Percentiles rank a stretch among this genome's conserved stretches.
Evolutionary conservation across 1,140 invertebrate species (phyloP).

Genomic region (Neelides sp.): DNA sequence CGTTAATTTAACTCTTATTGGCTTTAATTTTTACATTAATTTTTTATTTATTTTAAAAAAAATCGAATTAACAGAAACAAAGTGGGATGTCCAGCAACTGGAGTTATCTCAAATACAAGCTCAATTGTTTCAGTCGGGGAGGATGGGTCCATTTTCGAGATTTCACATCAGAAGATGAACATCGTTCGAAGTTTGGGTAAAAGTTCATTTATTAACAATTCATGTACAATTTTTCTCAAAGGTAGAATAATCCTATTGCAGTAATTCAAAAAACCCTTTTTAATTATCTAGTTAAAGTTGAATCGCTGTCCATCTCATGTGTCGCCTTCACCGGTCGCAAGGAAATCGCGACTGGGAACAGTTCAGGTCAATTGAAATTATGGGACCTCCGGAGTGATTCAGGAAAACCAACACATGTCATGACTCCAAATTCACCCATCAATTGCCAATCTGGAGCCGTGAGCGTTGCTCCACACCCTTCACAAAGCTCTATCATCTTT

Average conservation of each 20-base stretch:
- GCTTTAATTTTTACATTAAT: no score
- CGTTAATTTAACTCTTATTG: no score
- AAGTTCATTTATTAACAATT: neutral
- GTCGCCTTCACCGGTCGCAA: constrained; percentile 2
- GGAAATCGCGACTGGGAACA: constrained; percentile 24
- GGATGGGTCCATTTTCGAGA: constrained; percentile 26
- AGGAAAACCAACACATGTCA: constrained; percentile 4
- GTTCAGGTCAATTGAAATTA: constrained; percentile 23
- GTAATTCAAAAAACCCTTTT: neutral
- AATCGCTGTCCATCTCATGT: constrained; percentile 19
- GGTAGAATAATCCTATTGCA: neutral
- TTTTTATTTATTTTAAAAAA: no score
- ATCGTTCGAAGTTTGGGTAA: constrained; percentile 14
- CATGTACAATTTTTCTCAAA: neutral
- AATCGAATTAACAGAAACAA: no score
- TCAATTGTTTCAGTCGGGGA: constrained; percentile 20
- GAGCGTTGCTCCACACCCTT: constrained; percentile 25
- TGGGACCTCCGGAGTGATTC: constrained; percentile 20
- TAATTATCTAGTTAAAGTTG: constrained; percentile 12
- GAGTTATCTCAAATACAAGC: constrained; percentile 5
- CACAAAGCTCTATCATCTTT: constrained; percentile 20
- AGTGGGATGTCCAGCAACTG: constrained; percentile 20
- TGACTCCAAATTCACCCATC: constrained; percentile 14
- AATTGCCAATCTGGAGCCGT: constrained; percentile 19
- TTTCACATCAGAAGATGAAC: constrained; percentile 8